Evolutionary conservation across 2,797 vertebrate species (phyloP).

Genomic region (Philypnodon macrostomus): DNA sequence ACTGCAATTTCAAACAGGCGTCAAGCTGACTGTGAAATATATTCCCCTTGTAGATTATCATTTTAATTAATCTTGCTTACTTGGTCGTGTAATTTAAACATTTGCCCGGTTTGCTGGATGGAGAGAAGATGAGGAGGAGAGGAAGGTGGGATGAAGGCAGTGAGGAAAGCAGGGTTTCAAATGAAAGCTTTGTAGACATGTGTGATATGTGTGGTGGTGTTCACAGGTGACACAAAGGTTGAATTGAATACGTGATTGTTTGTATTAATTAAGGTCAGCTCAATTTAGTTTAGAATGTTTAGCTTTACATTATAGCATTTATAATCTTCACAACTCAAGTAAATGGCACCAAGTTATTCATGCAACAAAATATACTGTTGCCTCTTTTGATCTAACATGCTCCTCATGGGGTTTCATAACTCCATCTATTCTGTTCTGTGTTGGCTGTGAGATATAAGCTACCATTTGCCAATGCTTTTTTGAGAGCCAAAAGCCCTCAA

Average conservation of each 20-base stretch:
- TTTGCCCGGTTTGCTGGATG: constrained; percentile 66
- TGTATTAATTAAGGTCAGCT: not conserved
- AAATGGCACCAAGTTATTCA: too few relatives aligned
- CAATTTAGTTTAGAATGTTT: too few relatives aligned
- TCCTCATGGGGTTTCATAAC: too few relatives aligned
- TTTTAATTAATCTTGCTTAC: constrained; percentile 85
- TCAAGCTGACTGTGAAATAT: constrained; percentile 70
- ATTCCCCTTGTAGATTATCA: constrained; percentile 78
- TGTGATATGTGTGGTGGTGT: not conserved
- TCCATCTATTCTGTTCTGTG: too few relatives aligned
- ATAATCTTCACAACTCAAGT: too few relatives aligned
- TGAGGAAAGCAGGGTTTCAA: constrained; percentile 36
- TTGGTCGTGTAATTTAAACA: constrained; percentile 84
- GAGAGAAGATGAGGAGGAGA: constrained; percentile 34
- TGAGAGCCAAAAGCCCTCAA: too few relatives aligned
- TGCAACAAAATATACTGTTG: too few relatives aligned
- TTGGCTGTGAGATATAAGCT: too few relatives aligned
- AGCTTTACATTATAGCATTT: too few relatives aligned
- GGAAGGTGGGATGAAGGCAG: constrained; percentile 34
- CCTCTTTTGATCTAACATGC: too few relatives aligned
- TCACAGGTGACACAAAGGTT: not conserved
- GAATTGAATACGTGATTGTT: not conserved
- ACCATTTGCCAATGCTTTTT: too few relatives aligned
- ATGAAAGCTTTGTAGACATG: not conserved
- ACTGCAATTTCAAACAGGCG: constrained; percentile 63